Conservation (phyloP, 2,888 invertebrate species). For the Caenorhabditis panamensis region DNA sequence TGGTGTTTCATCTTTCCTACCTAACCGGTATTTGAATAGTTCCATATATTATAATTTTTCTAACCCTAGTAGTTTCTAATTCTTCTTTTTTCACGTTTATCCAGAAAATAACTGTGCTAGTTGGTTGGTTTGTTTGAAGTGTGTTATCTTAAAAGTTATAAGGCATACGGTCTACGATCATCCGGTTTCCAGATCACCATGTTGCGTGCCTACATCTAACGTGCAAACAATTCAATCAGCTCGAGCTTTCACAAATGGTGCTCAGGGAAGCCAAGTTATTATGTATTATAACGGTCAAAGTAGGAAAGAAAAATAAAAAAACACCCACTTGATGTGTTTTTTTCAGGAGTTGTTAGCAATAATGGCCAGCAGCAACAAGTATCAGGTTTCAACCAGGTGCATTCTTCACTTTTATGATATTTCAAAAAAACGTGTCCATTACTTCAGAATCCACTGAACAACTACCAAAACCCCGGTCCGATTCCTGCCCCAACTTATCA, state of each 20-base stretch:
- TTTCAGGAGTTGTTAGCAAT: slow-evolving; percentile 49
- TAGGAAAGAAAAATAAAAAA: background rate
- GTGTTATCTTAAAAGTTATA: background rate
- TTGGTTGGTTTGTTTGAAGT: slow-evolving; percentile 13
- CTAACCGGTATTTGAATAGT: slow-evolving; percentile 52
- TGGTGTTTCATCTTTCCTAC: slow-evolving; percentile 1
- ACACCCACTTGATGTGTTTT: background rate
- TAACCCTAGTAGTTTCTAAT: background rate
- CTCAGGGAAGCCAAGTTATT: slow-evolving; percentile 59
- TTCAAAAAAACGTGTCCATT: slow-evolving; percentile 7
- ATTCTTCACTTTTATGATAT: slow-evolving; percentile 11
- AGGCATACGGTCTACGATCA: background rate
- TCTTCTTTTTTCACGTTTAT: background rate
- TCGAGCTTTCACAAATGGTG: slow-evolving; percentile 51
- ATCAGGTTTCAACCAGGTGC: slow-evolving; percentile 57
- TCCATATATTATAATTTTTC: no score
- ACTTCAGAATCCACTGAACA: slow-evolving; percentile 25
- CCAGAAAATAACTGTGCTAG: background rate
- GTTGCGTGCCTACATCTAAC: slow-evolving; percentile 50
- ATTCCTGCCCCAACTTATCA: slow-evolving; percentile 36
- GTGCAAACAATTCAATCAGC: slow-evolving; percentile 63
- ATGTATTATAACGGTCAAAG: slow-evolving; percentile 63
- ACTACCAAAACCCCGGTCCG: slow-evolving; percentile 61
- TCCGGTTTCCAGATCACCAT: slow-evolving; percentile 43
- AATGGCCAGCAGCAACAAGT: slow-evolving; percentile 22